Conservation (phyloP, 2,888 invertebrate species). For the Diaphora mendica region DNA sequence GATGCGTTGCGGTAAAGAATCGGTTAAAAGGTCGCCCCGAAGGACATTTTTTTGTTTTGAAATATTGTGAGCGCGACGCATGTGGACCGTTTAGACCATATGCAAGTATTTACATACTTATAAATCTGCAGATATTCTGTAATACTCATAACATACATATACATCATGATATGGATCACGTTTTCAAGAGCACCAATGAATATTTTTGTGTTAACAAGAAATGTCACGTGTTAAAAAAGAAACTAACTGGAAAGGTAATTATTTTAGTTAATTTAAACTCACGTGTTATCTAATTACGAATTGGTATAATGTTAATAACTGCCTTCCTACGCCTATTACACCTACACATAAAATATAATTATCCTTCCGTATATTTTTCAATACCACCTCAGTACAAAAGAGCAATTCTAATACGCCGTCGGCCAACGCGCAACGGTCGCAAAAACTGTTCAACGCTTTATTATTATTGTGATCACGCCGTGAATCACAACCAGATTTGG, state of each 20-base stretch:
- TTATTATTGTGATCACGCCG: constrained; percentile 83
- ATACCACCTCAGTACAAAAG: constrained; percentile 66
- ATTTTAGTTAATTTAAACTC: constrained; percentile 47
- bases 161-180: constrained; percentile 2
- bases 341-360: constrained; percentile 70
- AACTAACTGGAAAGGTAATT: background rate
- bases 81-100: constrained; percentile 61
- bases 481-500: constrained; percentile 86
- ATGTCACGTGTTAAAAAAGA: background rate
- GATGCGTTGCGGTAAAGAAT: constrained; percentile 56
- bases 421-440: constrained; percentile 71
- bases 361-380: constrained; percentile 74
- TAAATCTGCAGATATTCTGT: constrained; percentile 32
- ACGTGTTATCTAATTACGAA: constrained; percentile 55
- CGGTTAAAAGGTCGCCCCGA: constrained; percentile 78
- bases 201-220: constrained; percentile 23
- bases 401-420: constrained; percentile 68
- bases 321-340: constrained; percentile 63
- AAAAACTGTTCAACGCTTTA: constrained; percentile 84
- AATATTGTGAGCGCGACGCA: constrained; percentile 62
- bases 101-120: constrained; percentile 48
- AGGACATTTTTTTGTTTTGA: constrained; percentile 78
- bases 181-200: constrained; percentile 20
- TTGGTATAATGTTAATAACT: constrained; percentile 50
- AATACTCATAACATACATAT: constrained; percentile 17